Conservation (phyloP, 2,888 invertebrate species). For the Himalopsyche japonica region DNA sequence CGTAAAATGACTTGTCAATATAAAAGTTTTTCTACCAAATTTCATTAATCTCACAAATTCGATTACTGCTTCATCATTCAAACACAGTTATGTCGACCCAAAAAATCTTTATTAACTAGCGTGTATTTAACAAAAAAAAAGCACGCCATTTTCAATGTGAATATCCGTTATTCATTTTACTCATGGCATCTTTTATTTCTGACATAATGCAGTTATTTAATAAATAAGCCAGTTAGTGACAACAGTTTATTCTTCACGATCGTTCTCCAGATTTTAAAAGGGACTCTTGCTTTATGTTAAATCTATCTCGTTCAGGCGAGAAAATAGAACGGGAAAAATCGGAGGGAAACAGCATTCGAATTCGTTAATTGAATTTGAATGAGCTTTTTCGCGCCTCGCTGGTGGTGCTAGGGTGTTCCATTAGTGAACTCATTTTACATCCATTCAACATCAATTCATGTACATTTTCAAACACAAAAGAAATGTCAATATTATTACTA, state of each 20-base stretch:
- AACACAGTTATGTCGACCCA: no score
- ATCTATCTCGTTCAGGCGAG: background rate
- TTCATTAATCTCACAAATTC: no score
- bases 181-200: background rate
- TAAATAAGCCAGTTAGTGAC: background rate
- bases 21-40: no score
- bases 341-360: conserved; percentile 12
- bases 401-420: conserved; percentile 12
- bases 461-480: conserved; percentile 15
- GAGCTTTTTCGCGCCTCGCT: conserved; percentile 36
- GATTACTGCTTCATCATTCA: no score
- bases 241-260: background rate
- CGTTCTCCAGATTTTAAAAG: background rate
- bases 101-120: no score
- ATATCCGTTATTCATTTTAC: no score
- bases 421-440: conserved; percentile 27
- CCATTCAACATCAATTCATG: conserved; percentile 22
- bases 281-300: background rate
- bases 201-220: background rate
- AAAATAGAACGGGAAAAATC: conserved; percentile 4
- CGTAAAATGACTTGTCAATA: no score
- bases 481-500: conserved; percentile 9
- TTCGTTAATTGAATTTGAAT: conserved; percentile 39
- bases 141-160: no score
- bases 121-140: no score